Evolutionary conservation across 2,797 vertebrate species (phyloP).

Genomic region (Trematomus bernacchii): DNA sequence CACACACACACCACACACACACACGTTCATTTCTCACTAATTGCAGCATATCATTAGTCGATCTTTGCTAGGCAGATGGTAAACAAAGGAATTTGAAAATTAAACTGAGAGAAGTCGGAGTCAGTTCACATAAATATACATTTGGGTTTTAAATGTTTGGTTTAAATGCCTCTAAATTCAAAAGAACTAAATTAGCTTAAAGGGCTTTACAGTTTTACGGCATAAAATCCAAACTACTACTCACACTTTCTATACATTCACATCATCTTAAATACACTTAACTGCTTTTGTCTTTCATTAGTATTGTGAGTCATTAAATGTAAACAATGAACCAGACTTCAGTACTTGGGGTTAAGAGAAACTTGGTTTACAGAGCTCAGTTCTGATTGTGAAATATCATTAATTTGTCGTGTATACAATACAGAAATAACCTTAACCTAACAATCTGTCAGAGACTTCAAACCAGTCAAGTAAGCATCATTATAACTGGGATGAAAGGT

Average conservation of each 20-base stretch:
- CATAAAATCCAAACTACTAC: neutral
- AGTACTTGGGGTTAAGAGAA: neutral
- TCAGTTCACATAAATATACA: conserved; percentile 28
- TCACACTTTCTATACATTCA: neutral
- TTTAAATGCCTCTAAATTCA: neutral
- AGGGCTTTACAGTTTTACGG: neutral
- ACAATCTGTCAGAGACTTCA: too few relatives aligned
- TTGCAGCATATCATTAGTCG: conserved; percentile 67
- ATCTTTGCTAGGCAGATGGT: conserved; percentile 60
- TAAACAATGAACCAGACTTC: neutral
- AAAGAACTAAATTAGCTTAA: neutral
- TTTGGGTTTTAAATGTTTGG: neutral
- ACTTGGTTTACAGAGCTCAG: neutral
- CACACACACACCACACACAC: neutral
- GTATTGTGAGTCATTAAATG: neutral
- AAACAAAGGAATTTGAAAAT: conserved; percentile 72
- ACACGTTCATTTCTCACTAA: conserved; percentile 56
- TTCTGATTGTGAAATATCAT: neutral
- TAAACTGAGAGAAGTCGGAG: conserved; percentile 39
- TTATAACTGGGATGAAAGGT: too few relatives aligned
- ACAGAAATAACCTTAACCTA: too few relatives aligned
- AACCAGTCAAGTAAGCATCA: too few relatives aligned
- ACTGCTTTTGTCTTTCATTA: neutral
- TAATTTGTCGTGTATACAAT: too few relatives aligned
- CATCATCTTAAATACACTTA: neutral